Conservation (phyloP, 2,888 invertebrate species). For the Balanococcus diminutus region DNA sequence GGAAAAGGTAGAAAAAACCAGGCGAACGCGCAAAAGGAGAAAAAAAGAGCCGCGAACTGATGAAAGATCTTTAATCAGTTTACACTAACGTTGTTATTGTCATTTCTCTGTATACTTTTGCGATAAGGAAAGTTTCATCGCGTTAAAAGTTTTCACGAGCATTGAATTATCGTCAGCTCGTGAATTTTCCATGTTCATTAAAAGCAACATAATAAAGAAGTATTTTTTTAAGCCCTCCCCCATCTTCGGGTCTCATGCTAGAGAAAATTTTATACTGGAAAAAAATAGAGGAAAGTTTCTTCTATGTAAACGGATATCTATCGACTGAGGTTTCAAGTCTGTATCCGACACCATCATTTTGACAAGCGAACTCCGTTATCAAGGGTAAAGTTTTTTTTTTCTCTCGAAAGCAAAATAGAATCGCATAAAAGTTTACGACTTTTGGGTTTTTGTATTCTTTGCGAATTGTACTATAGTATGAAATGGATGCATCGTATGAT, state of each 20-base stretch:
- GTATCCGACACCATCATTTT: conserved; percentile 23
- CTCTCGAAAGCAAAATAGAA: conserved; percentile 1
- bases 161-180: conserved; percentile 27
- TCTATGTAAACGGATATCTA: conserved; percentile 28
- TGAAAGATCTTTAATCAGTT: conserved; percentile 27
- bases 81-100: conserved; percentile 31
- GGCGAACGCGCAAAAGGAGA: not conserved
- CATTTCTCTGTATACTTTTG: conserved; percentile 6
- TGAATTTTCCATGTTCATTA: conserved; percentile 27
- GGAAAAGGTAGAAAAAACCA: not conserved
- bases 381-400: conserved; percentile 21
- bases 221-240: not conserved
- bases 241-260: not conserved
- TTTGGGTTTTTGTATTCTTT: conserved; percentile 1
- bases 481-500: not conserved
- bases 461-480: not conserved
- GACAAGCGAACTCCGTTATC: conserved; percentile 18
- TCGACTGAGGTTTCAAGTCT: conserved; percentile 31
- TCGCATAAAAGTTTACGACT: conserved; percentile 31
- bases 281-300: not conserved
- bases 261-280: not conserved
- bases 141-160: conserved; percentile 31
- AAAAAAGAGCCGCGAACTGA: conserved; percentile 16
- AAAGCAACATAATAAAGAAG: conserved; percentile 27
- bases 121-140: conserved; percentile 15